phyloP scores from a whole-genome alignment of 2,888 invertebrate species.

The Ectemnius lituratus region DNA sequence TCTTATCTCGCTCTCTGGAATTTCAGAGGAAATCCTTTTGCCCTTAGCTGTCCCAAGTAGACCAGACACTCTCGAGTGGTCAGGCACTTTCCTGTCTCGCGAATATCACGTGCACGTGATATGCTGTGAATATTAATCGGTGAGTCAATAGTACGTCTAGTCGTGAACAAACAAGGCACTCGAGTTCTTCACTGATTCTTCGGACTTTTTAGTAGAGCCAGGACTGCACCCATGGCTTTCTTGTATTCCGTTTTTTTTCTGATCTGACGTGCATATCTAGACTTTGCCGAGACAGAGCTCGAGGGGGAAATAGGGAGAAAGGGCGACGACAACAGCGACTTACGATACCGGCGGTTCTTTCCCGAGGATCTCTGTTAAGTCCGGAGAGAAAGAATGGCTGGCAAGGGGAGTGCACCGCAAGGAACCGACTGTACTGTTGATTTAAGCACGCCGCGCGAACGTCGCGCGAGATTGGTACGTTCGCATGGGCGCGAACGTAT shows the following conservation, averaged over 20 bases:
- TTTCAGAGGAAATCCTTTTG: slow-evolving; percentile 13
- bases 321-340: slow-evolving; percentile 18
- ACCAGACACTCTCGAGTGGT: slow-evolving; percentile 1
- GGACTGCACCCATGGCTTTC: slow-evolving; percentile 17
- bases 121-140: slow-evolving; percentile 2
- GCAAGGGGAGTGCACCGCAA: slow-evolving; percentile 29
- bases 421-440: slow-evolving; percentile 58
- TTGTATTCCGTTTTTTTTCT: slow-evolving; percentile 38
- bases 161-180: neutral
- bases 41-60: slow-evolving; percentile 2
- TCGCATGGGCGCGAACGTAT: slow-evolving; percentile 60
- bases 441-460: slow-evolving; percentile 55
- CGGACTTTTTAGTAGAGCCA: slow-evolving; percentile 14
- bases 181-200: neutral
- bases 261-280: slow-evolving; percentile 25
- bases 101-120: neutral
- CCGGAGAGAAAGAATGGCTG: slow-evolving; percentile 45
- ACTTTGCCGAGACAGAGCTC: neutral
- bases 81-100: neutral
- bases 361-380: slow-evolving; percentile 47
- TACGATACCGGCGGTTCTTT: slow-evolving; percentile 48
- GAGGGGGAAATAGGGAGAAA: neutral
- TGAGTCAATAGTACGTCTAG: neutral
- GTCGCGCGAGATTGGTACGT: slow-evolving; percentile 59
- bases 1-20: slow-evolving; percentile 29